Conservation (phyloP, 2,113 vertebrate genomes). For the Mus pahari region DNA sequence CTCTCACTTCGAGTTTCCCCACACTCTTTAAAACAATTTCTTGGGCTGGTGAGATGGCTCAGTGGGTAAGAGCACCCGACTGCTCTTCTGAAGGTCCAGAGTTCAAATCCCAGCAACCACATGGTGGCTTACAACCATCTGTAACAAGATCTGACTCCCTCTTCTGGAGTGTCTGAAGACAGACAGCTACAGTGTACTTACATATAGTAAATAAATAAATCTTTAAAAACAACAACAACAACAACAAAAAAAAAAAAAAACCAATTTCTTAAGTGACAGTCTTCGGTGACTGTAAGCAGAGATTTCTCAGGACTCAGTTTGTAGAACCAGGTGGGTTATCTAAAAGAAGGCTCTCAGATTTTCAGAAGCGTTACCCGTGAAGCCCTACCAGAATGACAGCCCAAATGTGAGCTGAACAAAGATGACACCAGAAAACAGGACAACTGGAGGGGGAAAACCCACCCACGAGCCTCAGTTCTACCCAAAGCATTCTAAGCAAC, state of each 20-base stretch:
- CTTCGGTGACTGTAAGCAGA: slow-evolving; percentile 94
- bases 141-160: no score
- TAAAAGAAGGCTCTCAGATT: neutral
- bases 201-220: no score
- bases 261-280: slow-evolving; percentile 93
- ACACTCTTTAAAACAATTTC: slow-evolving; percentile 92
- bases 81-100: no score
- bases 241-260: no score
- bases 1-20: slow-evolving; percentile 94
- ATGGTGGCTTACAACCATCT: no score
- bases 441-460: neutral
- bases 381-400: neutral
- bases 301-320: slow-evolving; percentile 95
- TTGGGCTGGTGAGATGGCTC: no score
- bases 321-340: neutral
- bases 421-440: neutral
- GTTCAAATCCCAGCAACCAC: no score
- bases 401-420: neutral
- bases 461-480: neutral
- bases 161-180: no score
- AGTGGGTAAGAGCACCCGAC: no score
- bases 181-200: no score
- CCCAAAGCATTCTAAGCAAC: neutral
- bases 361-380: neutral
- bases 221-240: no score